Conservation (phyloP, 2,797 vertebrate species). For the Steatocranus sp. region DNA sequence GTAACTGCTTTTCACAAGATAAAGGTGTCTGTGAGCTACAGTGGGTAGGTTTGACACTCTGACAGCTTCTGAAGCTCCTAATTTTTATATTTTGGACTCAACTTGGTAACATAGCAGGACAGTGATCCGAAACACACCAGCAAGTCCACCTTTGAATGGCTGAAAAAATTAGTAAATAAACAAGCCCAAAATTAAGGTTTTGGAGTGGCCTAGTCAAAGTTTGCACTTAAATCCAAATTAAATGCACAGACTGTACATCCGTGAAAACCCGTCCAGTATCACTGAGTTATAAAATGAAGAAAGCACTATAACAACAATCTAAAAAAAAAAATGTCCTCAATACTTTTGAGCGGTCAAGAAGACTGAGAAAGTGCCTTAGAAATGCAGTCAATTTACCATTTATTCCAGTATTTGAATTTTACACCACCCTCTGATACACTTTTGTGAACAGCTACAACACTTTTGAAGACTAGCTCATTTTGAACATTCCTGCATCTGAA, state of each 20-base stretch:
- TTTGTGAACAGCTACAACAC: neutral
- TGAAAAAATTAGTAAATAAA: neutral
- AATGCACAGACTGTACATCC: neutral
- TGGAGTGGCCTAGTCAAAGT: neutral
- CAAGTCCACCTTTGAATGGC: neutral
- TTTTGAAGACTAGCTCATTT: rapidly evolving
- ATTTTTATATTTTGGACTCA: neutral
- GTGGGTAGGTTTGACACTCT: neutral
- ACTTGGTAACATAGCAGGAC: neutral
- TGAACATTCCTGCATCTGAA: neutral
- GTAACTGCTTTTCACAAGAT: neutral
- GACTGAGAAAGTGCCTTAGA: neutral
- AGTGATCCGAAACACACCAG: neutral
- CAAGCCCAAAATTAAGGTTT: neutral
- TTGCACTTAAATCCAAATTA: neutral
- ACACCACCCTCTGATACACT: neutral
- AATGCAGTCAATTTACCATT: neutral
- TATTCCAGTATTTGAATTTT: neutral
- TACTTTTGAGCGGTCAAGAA: neutral
- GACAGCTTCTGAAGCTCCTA: neutral
- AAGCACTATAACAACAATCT: neutral
- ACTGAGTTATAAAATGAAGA: neutral
- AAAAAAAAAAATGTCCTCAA: neutral
- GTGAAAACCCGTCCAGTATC: neutral
- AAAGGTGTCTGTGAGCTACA: neutral